Evolutionary conservation across 2,888 invertebrate species (phyloP).

Genomic region (Leistus spinibarbis): DNA sequence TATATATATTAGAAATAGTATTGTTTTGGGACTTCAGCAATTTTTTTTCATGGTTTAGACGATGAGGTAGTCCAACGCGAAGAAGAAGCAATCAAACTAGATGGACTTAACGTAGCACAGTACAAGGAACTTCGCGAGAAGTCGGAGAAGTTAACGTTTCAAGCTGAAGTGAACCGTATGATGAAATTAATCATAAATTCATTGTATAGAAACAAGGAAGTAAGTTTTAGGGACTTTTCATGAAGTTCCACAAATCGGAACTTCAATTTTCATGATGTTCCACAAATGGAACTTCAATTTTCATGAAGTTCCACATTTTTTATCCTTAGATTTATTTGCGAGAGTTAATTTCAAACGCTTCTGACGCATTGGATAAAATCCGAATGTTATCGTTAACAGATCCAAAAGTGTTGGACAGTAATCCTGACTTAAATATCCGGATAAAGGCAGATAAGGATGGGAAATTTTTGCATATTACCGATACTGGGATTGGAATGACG

Average conservation of each 20-base stretch:
- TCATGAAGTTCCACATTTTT: slow-evolving; percentile 20
- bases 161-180: slow-evolving; percentile 99
- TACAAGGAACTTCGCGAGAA: slow-evolving; percentile 88
- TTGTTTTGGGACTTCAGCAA: background rate
- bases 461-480: slow-evolving; percentile 90
- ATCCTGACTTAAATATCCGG: slow-evolving; percentile 84
- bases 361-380: slow-evolving; percentile 98
- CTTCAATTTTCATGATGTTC: no score
- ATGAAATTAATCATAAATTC: slow-evolving; percentile 99
- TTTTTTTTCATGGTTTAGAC: slow-evolving; percentile 63
- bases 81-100: slow-evolving; percentile 95
- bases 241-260: no score
- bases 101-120: slow-evolving; percentile 93
- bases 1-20: background rate
- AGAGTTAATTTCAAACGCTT: slow-evolving; percentile 98
- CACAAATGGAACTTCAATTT: no score
- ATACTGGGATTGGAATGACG: slow-evolving; percentile 98
- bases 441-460: slow-evolving; percentile 94
- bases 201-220: slow-evolving; percentile 97
- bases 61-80: slow-evolving; percentile 89
- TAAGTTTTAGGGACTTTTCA: no score
- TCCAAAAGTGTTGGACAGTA: slow-evolving; percentile 75
- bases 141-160: slow-evolving; percentile 88
- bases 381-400: slow-evolving; percentile 91
- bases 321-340: slow-evolving; percentile 85